Conservation (phyloP, 1,140 invertebrate species). For the Ruditapes philippinarum region DNA sequence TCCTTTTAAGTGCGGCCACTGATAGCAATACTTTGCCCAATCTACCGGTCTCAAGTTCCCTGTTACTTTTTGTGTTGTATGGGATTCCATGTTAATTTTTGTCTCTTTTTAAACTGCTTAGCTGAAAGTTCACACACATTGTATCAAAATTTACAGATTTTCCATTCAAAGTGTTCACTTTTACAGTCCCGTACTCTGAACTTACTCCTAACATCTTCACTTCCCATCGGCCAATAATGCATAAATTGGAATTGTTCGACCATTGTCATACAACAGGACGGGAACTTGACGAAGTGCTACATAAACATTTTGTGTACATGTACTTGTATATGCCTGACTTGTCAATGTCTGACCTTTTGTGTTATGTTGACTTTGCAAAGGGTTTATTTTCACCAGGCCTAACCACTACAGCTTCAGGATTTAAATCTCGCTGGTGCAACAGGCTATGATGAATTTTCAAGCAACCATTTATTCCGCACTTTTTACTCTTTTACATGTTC, state of each 20-base stretch:
- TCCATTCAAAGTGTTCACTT: conserved; percentile 17
- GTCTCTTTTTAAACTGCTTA: neutral
- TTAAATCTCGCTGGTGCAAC: too few species aligned
- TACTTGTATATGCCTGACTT: too few species aligned
- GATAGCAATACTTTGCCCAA: neutral
- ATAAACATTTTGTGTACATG: neutral
- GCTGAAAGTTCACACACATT: conserved; percentile 7
- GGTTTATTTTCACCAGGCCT: too few species aligned
- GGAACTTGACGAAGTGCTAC: conserved; percentile 17
- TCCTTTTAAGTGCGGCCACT: conserved; percentile 20
- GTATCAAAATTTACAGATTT: neutral
- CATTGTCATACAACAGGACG: neutral
- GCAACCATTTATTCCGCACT: too few species aligned
- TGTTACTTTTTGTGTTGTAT: conserved; percentile 26
- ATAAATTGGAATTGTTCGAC: neutral
- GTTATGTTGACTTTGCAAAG: neutral
- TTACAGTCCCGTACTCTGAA: neutral
- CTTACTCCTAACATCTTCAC: neutral
- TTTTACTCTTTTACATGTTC: too few species aligned
- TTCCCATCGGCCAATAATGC: conserved; percentile 34
- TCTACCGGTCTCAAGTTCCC: conserved; percentile 14
- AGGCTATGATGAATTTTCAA: too few species aligned
- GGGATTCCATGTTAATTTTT: neutral
- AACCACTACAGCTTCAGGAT: too few species aligned
- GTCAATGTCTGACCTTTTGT: neutral